These are phyloP conservation scores for Bombyx huttoni DNA, from an alignment of 2,888 invertebrate genomes.

Conservation along the genomic window DNA sequence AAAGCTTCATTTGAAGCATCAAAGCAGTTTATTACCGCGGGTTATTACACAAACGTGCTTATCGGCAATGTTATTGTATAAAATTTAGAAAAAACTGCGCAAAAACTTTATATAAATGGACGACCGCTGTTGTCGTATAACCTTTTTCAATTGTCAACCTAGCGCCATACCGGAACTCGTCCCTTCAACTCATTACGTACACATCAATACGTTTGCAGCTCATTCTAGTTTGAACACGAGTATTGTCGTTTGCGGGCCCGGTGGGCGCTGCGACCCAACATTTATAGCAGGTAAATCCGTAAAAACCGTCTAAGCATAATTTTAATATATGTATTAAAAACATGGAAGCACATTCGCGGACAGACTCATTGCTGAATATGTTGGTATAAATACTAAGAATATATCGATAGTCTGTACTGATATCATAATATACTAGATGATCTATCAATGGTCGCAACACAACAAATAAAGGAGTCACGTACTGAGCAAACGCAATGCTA, in stretches of 20 bases:
- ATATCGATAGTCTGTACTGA: background rate
- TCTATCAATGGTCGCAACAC: background rate
- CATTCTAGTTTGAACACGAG: conserved; percentile 14
- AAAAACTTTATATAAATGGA: conserved; percentile 26
- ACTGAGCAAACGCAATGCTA: background rate
- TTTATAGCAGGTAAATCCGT: conserved; percentile 34
- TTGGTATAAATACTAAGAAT: background rate
- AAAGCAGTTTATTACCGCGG: too few relatives aligned
- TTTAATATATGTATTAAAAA: conserved; percentile 58
- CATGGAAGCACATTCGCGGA: conserved; percentile 70
- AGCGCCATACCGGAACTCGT: conserved; percentile 6
- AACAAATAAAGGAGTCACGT: background rate
- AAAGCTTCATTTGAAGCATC: background rate
- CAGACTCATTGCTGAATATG: conserved; percentile 57
- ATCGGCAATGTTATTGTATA: background rate
- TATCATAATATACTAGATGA: background rate
- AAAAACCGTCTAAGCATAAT: conserved; percentile 56
- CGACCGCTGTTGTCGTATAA: conserved; percentile 14
- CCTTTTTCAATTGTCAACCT: background rate
- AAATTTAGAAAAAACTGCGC: background rate
- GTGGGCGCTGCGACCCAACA: conserved; percentile 26
- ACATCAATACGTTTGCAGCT: conserved; percentile 12
- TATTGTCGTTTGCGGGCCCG: conserved; percentile 54
- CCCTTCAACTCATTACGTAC: background rate
- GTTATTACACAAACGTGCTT: too few relatives aligned